These are phyloP conservation scores for Melieria omissa DNA, from an alignment of 2,888 invertebrate genomes.

Conservation along the genomic window DNA sequence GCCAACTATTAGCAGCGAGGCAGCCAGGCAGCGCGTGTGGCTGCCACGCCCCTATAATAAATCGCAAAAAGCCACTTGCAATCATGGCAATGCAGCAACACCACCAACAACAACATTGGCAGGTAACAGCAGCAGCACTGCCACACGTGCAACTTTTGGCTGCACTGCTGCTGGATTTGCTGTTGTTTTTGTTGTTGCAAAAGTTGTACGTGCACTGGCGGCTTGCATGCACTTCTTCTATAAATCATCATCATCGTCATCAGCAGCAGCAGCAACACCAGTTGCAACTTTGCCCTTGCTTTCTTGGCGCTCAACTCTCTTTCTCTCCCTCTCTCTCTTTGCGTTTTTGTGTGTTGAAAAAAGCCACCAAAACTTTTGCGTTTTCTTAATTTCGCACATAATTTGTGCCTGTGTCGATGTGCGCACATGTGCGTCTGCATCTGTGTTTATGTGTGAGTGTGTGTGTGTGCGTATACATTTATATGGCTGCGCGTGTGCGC, in stretches of 20 bases:
- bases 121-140: conserved; percentile 12
- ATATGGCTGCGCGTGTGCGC: neutral
- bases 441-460: neutral
- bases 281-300: conserved; percentile 11
- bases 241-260: conserved; percentile 37
- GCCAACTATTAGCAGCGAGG: conserved; percentile 11
- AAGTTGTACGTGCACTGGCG: neutral
- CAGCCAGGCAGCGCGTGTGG: neutral
- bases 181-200: conserved; percentile 4
- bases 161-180: neutral
- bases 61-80: conserved; percentile 8
- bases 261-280: conserved; percentile 27
- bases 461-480: conserved; percentile 13
- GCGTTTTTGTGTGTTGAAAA: neutral
- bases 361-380: conserved; percentile 12
- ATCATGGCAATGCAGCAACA: conserved; percentile 11
- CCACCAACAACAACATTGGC: conserved; percentile 27
- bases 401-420: conserved; percentile 7
- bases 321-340: neutral
- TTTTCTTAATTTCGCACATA: conserved; percentile 33
- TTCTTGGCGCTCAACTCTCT: no score
- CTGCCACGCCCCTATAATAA: conserved; percentile 27
- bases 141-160: neutral
- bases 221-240: conserved; percentile 24
- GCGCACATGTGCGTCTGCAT: neutral